Evolutionary conservation across 2,797 vertebrate species (phyloP), one percentile per base, ranked within the genome.

Genomic region (Pangasius mekongensis): DNA sequence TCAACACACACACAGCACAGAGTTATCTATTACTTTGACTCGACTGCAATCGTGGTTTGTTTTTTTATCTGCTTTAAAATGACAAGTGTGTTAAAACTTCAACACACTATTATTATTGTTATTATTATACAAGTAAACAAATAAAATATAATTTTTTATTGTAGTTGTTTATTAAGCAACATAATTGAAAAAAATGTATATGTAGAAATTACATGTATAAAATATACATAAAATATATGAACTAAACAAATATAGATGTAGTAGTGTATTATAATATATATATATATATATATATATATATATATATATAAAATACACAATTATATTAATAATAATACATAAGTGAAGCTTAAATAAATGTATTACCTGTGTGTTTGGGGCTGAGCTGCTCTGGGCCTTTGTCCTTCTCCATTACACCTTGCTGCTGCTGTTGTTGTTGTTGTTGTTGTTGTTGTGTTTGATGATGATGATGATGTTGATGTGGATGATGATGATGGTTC

Each of bases 321-420:
- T 36, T 18, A 16, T 16, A 66, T 13, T 14, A 66, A 66, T 66
- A 24, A 47, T 64, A 9, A 27, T 74, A 5, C 10, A 74, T 24
- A 5, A 74, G 11, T 77, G 3, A 24, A 2, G 33, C 4, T 18
- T 3, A 54, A 49, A 24, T 47, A 2, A 71, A 1, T n/a, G 73
- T n/a, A 20, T 13, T 96, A 99, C 98, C 98, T 99, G 97, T 97
- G 94, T 98, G 98, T 90, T 98, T 97, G 71, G 98, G 98, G 94
- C 98, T 99, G 94, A 94, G 97, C 91, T 97, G 96, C 87, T 97
- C 93, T 47, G 96, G 94, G 92, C 94, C 87, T 90, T 98, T 99
- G 90, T 99, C 98, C 3, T 94, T 95, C 91, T 94, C 97, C 88
- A 97, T 95, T 30, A 90, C 97, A 95, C 91, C 97, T 95, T 90